Percentiles rank a stretch among this genome's conserved stretches.
Evolutionary conservation across 2,888 invertebrate species (phyloP).

Genomic region (Andrena haemorrhoa): DNA sequence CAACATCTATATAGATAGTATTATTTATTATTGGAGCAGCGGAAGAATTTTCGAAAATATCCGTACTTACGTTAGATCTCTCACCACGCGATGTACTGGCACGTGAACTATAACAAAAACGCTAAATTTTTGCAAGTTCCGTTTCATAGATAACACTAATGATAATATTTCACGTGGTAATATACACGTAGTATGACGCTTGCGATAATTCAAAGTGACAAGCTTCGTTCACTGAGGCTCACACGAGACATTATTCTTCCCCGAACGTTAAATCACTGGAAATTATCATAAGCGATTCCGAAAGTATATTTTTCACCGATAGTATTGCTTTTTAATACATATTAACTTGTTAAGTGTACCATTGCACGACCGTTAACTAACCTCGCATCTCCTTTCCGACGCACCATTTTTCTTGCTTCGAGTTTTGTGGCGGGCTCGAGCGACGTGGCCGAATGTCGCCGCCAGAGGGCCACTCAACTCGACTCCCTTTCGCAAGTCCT

Average conservation of each 20-base stretch:
- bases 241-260: no score
- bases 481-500: no score
- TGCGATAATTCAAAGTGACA: no score
- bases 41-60: neutral
- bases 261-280: neutral
- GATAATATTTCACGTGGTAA: no score
- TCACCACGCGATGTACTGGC: neutral
- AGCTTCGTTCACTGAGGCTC: no score
- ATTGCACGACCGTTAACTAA: conserved; percentile 47
- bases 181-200: no score
- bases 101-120: conserved; percentile 26
- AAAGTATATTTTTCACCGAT: neutral
- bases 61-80: conserved; percentile 11
- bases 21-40: neutral
- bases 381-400: conserved; percentile 71
- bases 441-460: no score
- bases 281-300: neutral
- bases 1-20: no score
- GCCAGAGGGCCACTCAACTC: no score
- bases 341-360: neutral
- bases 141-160: no score
- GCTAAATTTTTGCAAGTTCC: neutral
- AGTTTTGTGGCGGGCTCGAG: neutral
- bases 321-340: neutral
- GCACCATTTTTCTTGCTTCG: conserved; percentile 69